A percentile compares a stretch with the other conserved stretches of the same genome.
phyloP scores from a whole-genome alignment of 2,113 vertebrate genomes.

The Arizona elegans region DNA sequence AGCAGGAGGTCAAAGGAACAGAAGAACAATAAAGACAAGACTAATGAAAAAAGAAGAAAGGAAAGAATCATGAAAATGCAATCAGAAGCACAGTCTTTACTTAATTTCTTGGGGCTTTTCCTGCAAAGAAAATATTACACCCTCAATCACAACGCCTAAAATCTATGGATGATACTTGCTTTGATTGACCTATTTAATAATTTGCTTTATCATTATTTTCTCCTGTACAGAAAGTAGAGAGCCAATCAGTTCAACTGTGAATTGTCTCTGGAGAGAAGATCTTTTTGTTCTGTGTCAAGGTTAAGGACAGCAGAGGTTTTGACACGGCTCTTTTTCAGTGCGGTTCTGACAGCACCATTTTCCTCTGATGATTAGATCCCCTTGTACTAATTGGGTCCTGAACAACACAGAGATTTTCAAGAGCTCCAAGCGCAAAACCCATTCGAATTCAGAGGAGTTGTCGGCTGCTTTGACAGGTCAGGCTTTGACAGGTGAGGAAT shows the following conservation, averaged over 20 bases:
- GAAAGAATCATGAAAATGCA: background rate
- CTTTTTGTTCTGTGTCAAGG: background rate
- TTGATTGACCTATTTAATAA: background rate
- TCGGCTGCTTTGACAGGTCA: background rate
- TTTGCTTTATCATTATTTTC: background rate
- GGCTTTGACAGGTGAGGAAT: background rate
- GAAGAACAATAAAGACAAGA: background rate
- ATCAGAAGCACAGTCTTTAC: background rate
- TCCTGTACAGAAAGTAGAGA: background rate
- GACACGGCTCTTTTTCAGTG: background rate
- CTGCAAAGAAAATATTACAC: too few relatives aligned
- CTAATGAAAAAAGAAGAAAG: background rate
- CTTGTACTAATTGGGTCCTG: background rate
- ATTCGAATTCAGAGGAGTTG: slow-evolving; percentile 8
- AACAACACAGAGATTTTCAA: background rate
- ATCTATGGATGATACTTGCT: background rate
- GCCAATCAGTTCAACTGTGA: background rate
- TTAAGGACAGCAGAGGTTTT: background rate
- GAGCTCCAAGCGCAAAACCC: background rate
- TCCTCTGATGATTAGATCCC: background rate
- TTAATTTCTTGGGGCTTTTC: background rate
- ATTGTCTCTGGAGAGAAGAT: background rate
- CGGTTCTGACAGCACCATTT: background rate
- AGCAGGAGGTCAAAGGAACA: background rate
- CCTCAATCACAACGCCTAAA: too few relatives aligned